Evolutionary conservation across 2,888 invertebrate genomes (phyloP), one percentile per base, ranked within the genome.

Genomic region (Psylliodes chrysocephalus): DNA sequence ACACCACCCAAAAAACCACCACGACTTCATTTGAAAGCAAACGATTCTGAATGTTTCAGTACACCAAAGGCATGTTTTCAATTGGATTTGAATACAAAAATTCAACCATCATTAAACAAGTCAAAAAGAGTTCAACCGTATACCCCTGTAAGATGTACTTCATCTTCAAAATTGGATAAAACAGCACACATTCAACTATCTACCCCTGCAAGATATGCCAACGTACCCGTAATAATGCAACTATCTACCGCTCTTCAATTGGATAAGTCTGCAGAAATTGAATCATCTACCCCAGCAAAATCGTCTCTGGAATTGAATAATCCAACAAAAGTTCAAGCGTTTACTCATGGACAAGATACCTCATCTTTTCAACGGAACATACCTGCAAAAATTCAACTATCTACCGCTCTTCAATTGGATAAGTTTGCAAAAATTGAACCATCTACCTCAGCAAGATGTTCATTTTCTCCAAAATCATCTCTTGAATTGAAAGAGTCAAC

Each of bases 1-100:
- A n/a, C n/a, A n/a, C n/a, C 42, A 1, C 42, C 49, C 6, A 12
- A 28, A 12, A 49, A 49, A 28, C 49, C 49, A 15, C 49, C 49
- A 49, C 28, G 49, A 6, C 6, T 28, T 14, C 28, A 49, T 49
- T 28, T 49, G 17, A 28, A 28, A 25, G 35, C 18, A 35, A 6
- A 7, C 0, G 1, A 14, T 33, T n/a, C n/a, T 6, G 12, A 52
- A 22, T 22, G 22, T 22, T 22, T 6, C 3, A 22, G 3, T 22
- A 2, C 22, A 4, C 2, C 22, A 33, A 33, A 33, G 2, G 5
- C 33, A n/a, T 6, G 2, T 8, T 2, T n/a, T 33, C 3, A 10
- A 33, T 33, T 33, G 33, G n/a, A n/a, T n/a, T n/a, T n/a, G n/a
- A n/a, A n/a, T n/a, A n/a, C n/a, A n/a, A n/a, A n/a, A n/a, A n/a